Evolutionary conservation across 2,113 vertebrate genomes (phyloP), one percentile per base, ranked within the genome.

Genomic region (Plecturocebus donacophilus): DNA sequence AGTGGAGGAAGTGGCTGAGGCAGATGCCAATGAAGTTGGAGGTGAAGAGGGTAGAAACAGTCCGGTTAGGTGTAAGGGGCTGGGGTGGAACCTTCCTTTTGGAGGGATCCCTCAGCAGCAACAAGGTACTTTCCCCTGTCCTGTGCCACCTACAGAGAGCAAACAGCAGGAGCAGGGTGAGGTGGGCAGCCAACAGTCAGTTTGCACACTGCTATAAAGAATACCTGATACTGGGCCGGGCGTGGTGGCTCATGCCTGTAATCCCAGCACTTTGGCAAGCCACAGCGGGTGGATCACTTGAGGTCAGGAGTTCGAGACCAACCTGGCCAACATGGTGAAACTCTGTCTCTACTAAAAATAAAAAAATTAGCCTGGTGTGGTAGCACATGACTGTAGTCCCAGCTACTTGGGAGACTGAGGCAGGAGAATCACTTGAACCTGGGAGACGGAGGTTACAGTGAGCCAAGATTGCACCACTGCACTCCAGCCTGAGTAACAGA

Each of bases 21-120:
- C 99, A 99, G 98, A 99, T 98, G 4, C 99, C 99, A 11, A 99
- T 99, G 98, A 99, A 99, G 98, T 99, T 99, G 96, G 99, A 99
- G 13, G 99, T 99, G 98, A 99, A 99, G 89, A 99, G 99, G 80
- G 99, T 96, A 23, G 99, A 99, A 30, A 99, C 92, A 0, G 99
- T 99, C 99, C 99, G 99, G 98, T 99, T 99, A 91, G 98, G 98
- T 0, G 98, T 99, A 91, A 98, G 98, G 93, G 98, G 99, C 95
- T 98, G 99, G 45, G 98, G 97, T 0, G 98, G 76, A 0, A 96
- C 90, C 93, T 99, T 99, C 97, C 99, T 99, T 96, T 99, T 97
- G 4, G 98, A 97, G 32, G 99, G 99, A 61, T 99, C 99, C 98
- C 99, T 99, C 92, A 99, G 98, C 87, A 99, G 98, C 1, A 98